Base-by-base conservation (phyloP, 2,797 vertebrate species). In the Botia kubotai region DNA sequence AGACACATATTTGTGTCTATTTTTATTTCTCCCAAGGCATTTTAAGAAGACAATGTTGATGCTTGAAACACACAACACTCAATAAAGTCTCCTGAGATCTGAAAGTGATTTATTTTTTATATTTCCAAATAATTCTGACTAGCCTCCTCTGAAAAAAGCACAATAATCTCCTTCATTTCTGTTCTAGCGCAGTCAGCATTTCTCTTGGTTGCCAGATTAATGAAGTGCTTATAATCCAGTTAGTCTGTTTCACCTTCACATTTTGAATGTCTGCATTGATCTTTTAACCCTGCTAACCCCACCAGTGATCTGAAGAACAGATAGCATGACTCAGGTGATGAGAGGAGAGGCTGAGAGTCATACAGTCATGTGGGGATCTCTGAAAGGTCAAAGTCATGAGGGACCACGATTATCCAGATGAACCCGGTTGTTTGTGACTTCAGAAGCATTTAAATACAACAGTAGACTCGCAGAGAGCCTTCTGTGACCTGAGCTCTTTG, bases 401-500 rank as follows among this genome's bases (percentile, higher is more conserved):
- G 81, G 79, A 77, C 23, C 57, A 46, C 79, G 77, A 87, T 87
- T 87, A 87, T 87, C 83, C 81, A 71, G 72, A 62, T 63, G 72
- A 92, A 87, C 82, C 87, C 72, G 89, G 87, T 87, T 91, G 91
- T 93, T 91, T 90, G 92, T 84, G 83, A 94, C 94, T 92, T 95
- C 92, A 90, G 92, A 93, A 92, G 52, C 66, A 93, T 92, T 93
- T 93, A 94, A 87, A 88, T 84, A 86, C 87, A 87, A 88, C 89
- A 90, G 92, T 90, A 92, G 89, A 90, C 89, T 90, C 94, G 91
- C 92, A 92, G 88, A 87, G 75, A 83, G 91, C 88, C 90, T 93
- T 95, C 94, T 96, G 94, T 96, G 87, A 93, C 87, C 83, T 87
- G 75, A 89, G 84, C 91, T 92, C 83, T 92, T 93, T 94, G 93